Evolutionary conservation across 2,113 vertebrate genomes (phyloP), one percentile per base, ranked within the genome.

Genomic region (Dolichallabes microphthalmus): DNA sequence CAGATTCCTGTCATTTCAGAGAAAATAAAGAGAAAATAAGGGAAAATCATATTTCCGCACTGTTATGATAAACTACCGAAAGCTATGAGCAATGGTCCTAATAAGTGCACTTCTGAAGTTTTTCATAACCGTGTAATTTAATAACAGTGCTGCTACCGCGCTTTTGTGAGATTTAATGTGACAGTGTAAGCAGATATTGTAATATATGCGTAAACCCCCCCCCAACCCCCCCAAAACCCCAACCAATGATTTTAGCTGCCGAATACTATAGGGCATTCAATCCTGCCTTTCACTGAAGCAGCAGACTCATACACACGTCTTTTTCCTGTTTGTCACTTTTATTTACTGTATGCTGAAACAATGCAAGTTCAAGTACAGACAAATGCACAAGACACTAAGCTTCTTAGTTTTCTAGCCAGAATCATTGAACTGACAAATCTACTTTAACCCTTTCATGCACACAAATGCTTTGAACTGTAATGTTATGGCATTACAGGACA

Each of bases 61-160:
- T 9, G 78, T 25, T 64, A 27, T 64, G 79, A 81, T 81, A 64
- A 81, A 81, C 22, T 81, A 81, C 60, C 22, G 1, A 52, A 63
- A 52, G 79, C 19, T 81, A 50, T 81, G 35, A 60, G 79, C 60
- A 27, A 50, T 64, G n/a, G 32, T 63, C 78, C n/a, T 63, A 81
- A 81, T 39, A 64, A 81, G 35, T 12, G 8, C 25, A 32, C 75
- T 57, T 55, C 52, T 53, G 27, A 77, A 61, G 77, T 81, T 81
- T 81, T 81, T 81, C 39, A 81, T 81, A 81, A 81, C 19, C 39
- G 3, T 19, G 27, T 63, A 81, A 81, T 64, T 81, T 20, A 81
- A 81, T 81, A 81, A 64, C 50, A 15, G 25, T 39, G 4, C 61
- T 4, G 60, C 39, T 50, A 39, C 60, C 14, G 25, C 60, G 17